These are phyloP conservation scores for Lordiphosa mommai DNA, from an alignment of 1,140 invertebrate genomes.

Conservation along the genomic window DNA sequence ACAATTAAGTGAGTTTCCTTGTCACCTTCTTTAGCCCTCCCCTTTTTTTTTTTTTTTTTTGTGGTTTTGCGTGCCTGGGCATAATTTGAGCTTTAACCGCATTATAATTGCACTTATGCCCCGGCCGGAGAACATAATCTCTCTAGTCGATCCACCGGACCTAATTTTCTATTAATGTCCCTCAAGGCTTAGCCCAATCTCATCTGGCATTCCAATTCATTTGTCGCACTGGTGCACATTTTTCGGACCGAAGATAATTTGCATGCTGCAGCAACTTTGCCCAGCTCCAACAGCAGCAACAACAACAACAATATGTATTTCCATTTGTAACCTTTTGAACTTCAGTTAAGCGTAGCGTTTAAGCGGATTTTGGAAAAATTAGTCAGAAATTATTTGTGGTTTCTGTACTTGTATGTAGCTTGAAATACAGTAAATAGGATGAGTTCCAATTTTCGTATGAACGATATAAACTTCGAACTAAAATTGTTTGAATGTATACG, in stretches of 20 bases:
- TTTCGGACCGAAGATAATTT: neutral
- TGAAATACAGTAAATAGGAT: too few relatives aligned
- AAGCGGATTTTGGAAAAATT: too few relatives aligned
- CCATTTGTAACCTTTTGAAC: too few relatives aligned
- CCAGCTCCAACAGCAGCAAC: neutral
- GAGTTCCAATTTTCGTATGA: too few relatives aligned
- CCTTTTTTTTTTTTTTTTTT: neutral
- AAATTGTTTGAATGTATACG: too few relatives aligned
- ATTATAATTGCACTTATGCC: constrained; percentile 35
- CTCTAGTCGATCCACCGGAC: neutral
- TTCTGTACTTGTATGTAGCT: too few relatives aligned
- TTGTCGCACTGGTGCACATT: constrained; percentile 27
- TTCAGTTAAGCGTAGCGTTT: too few relatives aligned
- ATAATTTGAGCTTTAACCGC: constrained; percentile 5
- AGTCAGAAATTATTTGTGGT: too few relatives aligned
- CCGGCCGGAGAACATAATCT: constrained; percentile 2
- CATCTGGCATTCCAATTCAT: constrained; percentile 18
- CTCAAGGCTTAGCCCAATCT: constrained; percentile 11
- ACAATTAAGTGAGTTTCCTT: constrained; percentile 67
- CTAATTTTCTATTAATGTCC: constrained; percentile 16
- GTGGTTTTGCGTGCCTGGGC: constrained; percentile 5
- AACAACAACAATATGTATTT: too few relatives aligned
- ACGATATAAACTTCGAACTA: too few relatives aligned
- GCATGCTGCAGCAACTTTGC: constrained; percentile 34
- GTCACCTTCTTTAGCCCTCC: constrained; percentile 24